phyloP scores from a whole-genome alignment of 1,140 invertebrate species.

The Drosophila novamexicana region DNA sequence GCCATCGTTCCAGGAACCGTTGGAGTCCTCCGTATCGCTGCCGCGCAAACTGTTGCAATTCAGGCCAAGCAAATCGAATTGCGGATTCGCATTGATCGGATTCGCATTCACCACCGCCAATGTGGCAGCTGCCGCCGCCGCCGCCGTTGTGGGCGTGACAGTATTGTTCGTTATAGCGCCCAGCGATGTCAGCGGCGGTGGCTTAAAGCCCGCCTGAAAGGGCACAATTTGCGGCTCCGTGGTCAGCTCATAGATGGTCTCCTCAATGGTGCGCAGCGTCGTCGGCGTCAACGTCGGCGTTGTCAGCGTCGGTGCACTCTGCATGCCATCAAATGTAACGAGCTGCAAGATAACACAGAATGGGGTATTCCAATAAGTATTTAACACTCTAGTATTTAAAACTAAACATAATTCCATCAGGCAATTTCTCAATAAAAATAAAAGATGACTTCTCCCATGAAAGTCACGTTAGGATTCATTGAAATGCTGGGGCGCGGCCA shows the following conservation, averaged over 20 bases:
- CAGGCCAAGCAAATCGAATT: constrained; percentile 29
- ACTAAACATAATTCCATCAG: too few species aligned
- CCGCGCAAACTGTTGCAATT: constrained; percentile 36
- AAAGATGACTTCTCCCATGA: too few species aligned
- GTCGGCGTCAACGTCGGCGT: constrained; percentile 97
- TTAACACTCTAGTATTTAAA: too few species aligned
- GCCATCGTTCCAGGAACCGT: constrained; percentile 68
- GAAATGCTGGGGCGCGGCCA: too few species aligned
- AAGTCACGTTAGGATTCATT: too few species aligned
- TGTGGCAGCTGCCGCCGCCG: constrained; percentile 9
- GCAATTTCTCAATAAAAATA: too few species aligned
- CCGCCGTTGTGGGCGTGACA: constrained; percentile 26
- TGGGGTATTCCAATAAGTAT: neutral
- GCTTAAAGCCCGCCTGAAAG: constrained; percentile 96
- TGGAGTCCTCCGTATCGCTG: constrained; percentile 74
- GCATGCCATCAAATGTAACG: constrained; percentile 91
- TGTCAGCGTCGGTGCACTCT: constrained; percentile 93
- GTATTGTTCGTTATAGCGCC: constrained; percentile 27
- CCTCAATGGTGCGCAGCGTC: constrained; percentile 95
- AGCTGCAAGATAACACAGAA: constrained; percentile 87
- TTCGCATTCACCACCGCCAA: constrained; percentile 33
- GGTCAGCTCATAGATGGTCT: constrained; percentile 89
- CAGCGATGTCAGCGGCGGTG: constrained; percentile 85
- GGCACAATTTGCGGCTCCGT: constrained; percentile 89
- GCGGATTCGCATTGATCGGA: constrained; percentile 28